phyloP scores from a whole-genome alignment of 2,113 vertebrate species.

The Cynopterus brachyotis region DNA sequence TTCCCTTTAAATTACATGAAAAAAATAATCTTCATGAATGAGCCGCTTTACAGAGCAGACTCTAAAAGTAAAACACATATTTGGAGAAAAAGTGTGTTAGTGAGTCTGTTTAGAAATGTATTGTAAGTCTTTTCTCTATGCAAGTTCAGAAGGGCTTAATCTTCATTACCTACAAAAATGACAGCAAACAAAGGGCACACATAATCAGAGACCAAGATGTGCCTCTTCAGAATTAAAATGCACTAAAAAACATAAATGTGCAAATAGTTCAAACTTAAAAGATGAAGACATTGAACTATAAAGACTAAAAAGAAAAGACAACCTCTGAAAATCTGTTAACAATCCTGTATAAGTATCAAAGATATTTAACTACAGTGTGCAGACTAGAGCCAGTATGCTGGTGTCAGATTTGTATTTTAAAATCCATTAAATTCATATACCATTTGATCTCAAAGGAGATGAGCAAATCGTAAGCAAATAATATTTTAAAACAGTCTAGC shows the following conservation, averaged over 20 bases:
- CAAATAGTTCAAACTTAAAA: not conserved
- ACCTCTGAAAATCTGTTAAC: not conserved
- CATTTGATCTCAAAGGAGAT: slow-evolving; percentile 8
- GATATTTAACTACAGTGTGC: not conserved
- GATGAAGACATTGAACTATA: not conserved
- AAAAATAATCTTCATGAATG: not conserved
- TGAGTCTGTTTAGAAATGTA: not conserved
- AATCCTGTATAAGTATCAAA: not conserved
- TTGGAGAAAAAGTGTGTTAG: not conserved
- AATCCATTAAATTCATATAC: not conserved
- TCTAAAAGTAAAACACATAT: not conserved
- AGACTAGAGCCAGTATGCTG: not conserved
- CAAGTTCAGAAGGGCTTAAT: not conserved
- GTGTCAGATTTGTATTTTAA: not conserved
- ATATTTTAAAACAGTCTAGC: not conserved
- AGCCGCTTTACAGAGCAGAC: not conserved
- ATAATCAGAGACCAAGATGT: not conserved
- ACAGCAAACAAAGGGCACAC: not conserved
- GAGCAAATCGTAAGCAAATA: not conserved
- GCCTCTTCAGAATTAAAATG: not conserved
- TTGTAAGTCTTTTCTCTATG: not conserved
- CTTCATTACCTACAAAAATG: not conserved
- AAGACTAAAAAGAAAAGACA: not conserved
- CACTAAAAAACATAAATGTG: not conserved
- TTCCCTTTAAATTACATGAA: not conserved